phyloP scores from a whole-genome alignment of 2,888 invertebrate genomes.

The Chaitophorus viminalis region DNA sequence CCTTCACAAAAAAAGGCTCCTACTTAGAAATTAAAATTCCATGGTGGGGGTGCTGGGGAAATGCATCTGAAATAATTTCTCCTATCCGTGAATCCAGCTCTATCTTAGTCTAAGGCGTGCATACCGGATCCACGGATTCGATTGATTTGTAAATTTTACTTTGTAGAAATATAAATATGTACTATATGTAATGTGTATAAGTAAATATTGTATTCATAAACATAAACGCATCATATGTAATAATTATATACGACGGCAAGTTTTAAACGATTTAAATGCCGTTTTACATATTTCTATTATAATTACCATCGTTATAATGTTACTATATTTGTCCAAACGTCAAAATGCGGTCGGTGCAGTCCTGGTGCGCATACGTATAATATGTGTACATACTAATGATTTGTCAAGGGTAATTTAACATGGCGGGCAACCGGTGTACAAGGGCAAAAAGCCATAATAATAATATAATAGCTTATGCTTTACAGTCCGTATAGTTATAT shows the following conservation, averaged over 20 bases:
- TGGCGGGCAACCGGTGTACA: background rate
- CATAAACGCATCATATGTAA: background rate
- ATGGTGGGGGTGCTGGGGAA: no score
- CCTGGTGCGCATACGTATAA: background rate
- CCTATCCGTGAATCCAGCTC: no score
- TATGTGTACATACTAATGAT: background rate
- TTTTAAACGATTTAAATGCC: background rate
- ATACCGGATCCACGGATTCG: no score
- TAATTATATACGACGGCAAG: background rate
- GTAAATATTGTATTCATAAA: no score
- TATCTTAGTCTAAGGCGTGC: no score
- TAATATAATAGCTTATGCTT: background rate
- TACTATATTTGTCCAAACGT: background rate
- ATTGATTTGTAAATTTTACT: no score
- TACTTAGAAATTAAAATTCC: no score
- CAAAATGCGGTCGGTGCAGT: background rate
- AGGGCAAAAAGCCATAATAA: conserved; percentile 20
- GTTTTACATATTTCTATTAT: background rate
- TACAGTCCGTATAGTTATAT: background rate
- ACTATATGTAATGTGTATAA: no score
- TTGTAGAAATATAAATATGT: no score
- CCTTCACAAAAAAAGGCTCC: no score
- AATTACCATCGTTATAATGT: background rate
- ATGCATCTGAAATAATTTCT: no score
- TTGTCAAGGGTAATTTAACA: conserved; percentile 28